phyloP scores from a whole-genome alignment of 2,888 invertebrate genomes.

The Limnephilus rhombicus region DNA sequence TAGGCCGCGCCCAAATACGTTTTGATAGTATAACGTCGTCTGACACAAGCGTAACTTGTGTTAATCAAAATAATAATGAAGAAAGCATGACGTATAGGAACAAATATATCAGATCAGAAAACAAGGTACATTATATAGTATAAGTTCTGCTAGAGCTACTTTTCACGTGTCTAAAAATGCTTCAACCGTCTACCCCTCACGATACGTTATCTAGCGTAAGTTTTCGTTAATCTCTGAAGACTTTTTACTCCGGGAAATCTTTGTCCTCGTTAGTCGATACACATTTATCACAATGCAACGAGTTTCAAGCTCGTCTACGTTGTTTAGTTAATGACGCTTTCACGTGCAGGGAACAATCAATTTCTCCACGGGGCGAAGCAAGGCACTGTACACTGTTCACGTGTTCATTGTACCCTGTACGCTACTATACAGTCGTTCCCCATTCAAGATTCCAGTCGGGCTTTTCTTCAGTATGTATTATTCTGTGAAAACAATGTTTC shows the following conservation, averaged over 20 bases:
- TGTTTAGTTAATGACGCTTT: slow-evolving; percentile 21
- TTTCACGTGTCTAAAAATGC: not conserved
- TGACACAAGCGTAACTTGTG: too few species aligned
- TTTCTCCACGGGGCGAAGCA: not conserved
- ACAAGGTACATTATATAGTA: not conserved
- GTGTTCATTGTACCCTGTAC: not conserved
- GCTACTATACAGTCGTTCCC: not conserved
- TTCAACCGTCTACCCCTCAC: not conserved
- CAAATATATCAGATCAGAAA: not conserved
- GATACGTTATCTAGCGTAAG: not conserved
- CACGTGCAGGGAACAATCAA: slow-evolving; percentile 38
- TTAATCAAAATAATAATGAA: too few species aligned
- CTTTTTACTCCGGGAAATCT: not conserved
- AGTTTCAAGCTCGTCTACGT: not conserved
- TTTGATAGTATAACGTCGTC: too few species aligned
- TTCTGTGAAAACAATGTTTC: slow-evolving; percentile 3
- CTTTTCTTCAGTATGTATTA: slow-evolving; percentile 26
- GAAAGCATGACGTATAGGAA: too few species aligned
- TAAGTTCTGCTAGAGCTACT: not conserved
- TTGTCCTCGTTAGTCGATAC: not conserved
- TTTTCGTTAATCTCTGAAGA: not conserved
- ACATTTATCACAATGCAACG: not conserved
- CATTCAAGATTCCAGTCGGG: slow-evolving; percentile 15
- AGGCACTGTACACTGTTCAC: too few species aligned
- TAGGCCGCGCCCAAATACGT: too few species aligned